phyloP scores from a whole-genome alignment of 1,140 invertebrate genomes.

The Monochamus saltuarius region DNA sequence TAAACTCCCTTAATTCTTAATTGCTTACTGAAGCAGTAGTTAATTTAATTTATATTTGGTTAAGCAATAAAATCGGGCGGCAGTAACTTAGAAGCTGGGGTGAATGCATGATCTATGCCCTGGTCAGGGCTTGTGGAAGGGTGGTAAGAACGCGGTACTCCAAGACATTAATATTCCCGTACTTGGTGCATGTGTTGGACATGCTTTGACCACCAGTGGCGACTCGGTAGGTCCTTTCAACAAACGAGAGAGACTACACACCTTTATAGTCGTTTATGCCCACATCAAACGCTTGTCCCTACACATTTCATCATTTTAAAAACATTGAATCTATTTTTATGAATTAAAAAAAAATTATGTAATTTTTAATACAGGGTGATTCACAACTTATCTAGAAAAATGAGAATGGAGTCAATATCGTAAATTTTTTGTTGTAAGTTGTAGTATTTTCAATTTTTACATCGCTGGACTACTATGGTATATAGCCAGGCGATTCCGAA shows the following conservation, averaged over 20 bases:
- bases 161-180: constrained; percentile 52
- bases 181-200: constrained; percentile 45
- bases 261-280: not conserved
- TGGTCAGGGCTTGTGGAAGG: constrained; percentile 40
- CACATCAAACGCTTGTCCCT: too few species aligned
- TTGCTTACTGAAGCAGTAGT: constrained; percentile 51
- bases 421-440: too few species aligned
- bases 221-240: not conserved
- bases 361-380: too few species aligned
- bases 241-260: too few species aligned
- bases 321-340: too few species aligned
- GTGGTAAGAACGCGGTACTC: constrained; percentile 48
- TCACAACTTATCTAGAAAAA: too few species aligned
- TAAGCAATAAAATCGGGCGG: constrained; percentile 51
- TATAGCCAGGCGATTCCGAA: too few species aligned
- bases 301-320: too few species aligned
- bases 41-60: constrained; percentile 53
- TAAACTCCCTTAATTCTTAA: constrained; percentile 51
- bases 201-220: constrained; percentile 34
- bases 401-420: too few species aligned
- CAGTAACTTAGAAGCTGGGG: constrained; percentile 14
- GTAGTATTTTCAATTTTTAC: too few species aligned
- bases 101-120: constrained; percentile 46
- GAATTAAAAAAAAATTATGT: too few species aligned
- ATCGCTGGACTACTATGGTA: too few species aligned